These are phyloP conservation scores for Nothoprocta pentlandii DNA, from an alignment of 2,113 vertebrate genomes.

Conservation along the genomic window DNA sequence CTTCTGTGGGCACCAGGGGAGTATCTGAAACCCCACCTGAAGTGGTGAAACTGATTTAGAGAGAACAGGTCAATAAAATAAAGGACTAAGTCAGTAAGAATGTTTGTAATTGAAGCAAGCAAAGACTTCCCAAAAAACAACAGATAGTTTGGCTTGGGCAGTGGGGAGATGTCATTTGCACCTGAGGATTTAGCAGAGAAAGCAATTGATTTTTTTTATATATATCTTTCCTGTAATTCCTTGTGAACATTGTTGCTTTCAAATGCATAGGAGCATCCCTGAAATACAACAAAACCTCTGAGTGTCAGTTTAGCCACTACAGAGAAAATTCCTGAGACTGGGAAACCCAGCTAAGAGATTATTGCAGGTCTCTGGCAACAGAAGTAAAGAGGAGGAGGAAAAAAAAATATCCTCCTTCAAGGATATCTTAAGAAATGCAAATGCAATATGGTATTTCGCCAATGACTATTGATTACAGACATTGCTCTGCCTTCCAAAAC, in stretches of 20 bases:
- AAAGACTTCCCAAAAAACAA: neutral
- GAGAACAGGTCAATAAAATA: neutral
- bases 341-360: neutral
- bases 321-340: neutral
- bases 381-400: neutral
- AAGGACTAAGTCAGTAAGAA: neutral
- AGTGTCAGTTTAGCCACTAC: neutral
- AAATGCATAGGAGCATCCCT: neutral
- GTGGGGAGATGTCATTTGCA: neutral
- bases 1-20: neutral
- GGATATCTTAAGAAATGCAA: neutral
- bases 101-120: neutral
- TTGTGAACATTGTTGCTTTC: neutral
- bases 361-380: neutral
- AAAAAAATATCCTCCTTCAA: neutral
- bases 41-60: neutral
- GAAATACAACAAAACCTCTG: neutral
- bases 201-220: neutral
- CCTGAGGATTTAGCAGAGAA: neutral
- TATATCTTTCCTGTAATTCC: neutral
- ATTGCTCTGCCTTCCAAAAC: conserved; percentile 8
- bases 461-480: neutral
- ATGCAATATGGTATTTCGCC: neutral
- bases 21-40: neutral
- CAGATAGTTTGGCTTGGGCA: too few relatives aligned